Base-by-base conservation (phyloP, 2,888 invertebrate genomes). In the Chloroclystis v-ata region DNA sequence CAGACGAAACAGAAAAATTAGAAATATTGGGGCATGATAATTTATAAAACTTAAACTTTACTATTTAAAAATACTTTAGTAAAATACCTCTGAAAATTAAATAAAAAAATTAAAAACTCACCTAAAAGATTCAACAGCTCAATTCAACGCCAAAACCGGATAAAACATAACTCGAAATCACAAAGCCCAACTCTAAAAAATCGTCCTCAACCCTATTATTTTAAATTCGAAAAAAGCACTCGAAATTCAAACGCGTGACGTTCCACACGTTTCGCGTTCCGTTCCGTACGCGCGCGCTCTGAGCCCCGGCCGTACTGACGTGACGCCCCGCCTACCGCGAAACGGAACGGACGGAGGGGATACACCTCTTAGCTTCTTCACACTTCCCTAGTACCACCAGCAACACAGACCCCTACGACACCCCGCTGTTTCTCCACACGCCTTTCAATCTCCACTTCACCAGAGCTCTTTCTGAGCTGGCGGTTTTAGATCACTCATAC, bases 301-400 rank as follows among this genome's bases (percentile, higher is more conserved):
- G 67, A 69, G 69, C 80, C 75, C 75, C 75, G 72, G 75, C 78
- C 79, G 82, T 82, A 77, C 80, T 50, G 72, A 70, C 66, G 70
- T 66, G 65, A 67, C 63, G 69, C 83, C 72, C 82, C 82, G 83
- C 83, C 83, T 72, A 75, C 76, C 65, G 67, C 71, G 69, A 66
- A 70, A 75, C 76, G 72, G 63, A 74, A 77, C 78, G 79, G 74
- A 77, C 78, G 78, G 75, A 65, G 75, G 75, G 75, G 81, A 59
- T 59, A 82, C 82, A 83, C 83, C 83, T 83, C 82, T 82, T 82
- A 83, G 79, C 82, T 75, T 82, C 81, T 83, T 83, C 81, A 83
- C 83, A 82, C 82, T 83, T 81, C 75, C 78, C 73, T 83, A 83
- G 82, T 71, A 59, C 58, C 67, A 63, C 84, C 79, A 72, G 54